phyloP scores from a whole-genome alignment of 1,140 invertebrate genomes.

The Mylabris phalerata region DNA sequence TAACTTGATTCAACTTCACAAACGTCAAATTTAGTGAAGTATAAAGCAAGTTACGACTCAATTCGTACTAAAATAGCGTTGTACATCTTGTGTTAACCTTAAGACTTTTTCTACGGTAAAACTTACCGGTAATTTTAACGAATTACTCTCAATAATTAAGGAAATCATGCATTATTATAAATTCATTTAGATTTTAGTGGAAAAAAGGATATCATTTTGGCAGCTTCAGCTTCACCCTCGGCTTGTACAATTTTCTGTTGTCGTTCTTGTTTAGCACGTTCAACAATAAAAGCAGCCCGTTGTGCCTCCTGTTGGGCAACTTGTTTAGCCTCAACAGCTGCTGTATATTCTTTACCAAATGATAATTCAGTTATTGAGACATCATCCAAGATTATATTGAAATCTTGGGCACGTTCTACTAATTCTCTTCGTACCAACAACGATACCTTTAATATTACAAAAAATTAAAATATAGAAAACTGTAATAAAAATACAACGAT shows the following conservation, averaged over 20 bases:
- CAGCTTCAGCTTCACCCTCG: constrained; percentile 98
- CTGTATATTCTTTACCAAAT: constrained; percentile 99
- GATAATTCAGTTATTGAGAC: constrained; percentile 99
- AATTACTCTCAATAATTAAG: too few species aligned
- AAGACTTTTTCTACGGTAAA: too few species aligned
- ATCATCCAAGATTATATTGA: constrained; percentile 98
- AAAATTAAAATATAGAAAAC: too few species aligned
- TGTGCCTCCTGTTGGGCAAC: constrained; percentile 99
- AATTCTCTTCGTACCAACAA: constrained; percentile 89
- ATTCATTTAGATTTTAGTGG: background rate
- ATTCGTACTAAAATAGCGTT: too few species aligned
- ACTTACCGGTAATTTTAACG: too few species aligned
- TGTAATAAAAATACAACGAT: too few species aligned
- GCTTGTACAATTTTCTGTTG: constrained; percentile 99
- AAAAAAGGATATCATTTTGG: constrained; percentile 88
- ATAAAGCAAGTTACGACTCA: too few species aligned
- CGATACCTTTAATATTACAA: constrained; percentile 52
- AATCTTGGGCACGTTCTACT: constrained; percentile 94
- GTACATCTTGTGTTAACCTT: too few species aligned
- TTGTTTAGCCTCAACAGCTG: constrained; percentile 98
- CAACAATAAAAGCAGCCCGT: constrained; percentile 95
- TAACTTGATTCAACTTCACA: too few species aligned
- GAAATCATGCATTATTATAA: too few species aligned
- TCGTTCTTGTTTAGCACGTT: constrained; percentile 93
- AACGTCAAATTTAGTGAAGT: too few species aligned